A percentile compares a stretch with the other conserved stretches of the same genome.
These are phyloP conservation scores for Tribolium castaneum DNA, from an alignment of 1,140 invertebrate species.

Conservation along the genomic window DNA sequence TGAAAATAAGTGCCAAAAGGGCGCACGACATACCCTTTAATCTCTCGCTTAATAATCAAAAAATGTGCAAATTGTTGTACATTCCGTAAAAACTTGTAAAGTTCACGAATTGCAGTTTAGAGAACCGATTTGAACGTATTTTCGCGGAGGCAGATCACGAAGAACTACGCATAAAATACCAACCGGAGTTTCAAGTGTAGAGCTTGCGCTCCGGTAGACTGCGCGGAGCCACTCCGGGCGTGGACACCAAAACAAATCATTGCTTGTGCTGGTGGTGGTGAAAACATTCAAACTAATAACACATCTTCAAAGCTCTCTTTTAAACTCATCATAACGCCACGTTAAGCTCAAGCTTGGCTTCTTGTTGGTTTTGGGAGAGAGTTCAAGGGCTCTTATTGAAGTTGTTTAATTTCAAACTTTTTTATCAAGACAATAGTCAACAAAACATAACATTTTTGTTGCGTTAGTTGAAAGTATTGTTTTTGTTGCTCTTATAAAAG, in stretches of 20 bases:
- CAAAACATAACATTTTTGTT: no score
- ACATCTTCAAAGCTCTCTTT: no score
- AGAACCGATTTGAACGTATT: not conserved
- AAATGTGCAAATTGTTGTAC: not conserved
- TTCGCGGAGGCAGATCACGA: slow-evolving; percentile 19
- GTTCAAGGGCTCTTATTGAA: no score
- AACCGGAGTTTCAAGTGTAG: slow-evolving; percentile 11
- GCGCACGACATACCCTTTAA: not conserved
- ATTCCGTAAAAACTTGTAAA: slow-evolving; percentile 6
- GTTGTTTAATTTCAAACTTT: no score
- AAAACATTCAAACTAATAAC: no score
- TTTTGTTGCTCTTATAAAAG: no score
- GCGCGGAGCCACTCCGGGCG: slow-evolving; percentile 38
- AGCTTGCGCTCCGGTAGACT: slow-evolving; percentile 38
- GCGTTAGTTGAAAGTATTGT: no score
- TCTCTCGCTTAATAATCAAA: not conserved
- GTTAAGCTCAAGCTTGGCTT: no score
- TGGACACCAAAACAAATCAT: slow-evolving; percentile 9
- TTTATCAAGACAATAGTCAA: no score
- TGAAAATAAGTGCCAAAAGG: not conserved
- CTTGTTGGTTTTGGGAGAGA: no score
- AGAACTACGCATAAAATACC: slow-evolving; percentile 11
- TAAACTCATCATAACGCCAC: no score
- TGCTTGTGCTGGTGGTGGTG: not conserved
- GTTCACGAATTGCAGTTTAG: not conserved